Conservation (phyloP, 2,113 vertebrate genomes). For the Corythaeola cristata region DNA sequence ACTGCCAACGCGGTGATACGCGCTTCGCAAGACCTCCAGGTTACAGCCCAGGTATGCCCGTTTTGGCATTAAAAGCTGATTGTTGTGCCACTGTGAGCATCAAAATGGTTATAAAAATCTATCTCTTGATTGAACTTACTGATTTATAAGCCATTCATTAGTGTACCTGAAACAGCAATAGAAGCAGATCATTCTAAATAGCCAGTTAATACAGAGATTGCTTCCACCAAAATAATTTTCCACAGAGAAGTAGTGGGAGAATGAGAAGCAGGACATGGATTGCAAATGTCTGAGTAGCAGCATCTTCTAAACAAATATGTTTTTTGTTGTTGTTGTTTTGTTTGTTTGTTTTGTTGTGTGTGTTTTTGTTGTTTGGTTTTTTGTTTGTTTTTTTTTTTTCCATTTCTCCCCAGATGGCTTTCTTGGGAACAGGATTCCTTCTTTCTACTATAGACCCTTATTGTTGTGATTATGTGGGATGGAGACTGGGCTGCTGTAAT, state of each 20-base stretch:
- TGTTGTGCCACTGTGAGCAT: not conserved
- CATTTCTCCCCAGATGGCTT: not conserved
- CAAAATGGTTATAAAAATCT: not conserved
- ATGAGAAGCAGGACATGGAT: not conserved
- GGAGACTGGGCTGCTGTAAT: not conserved
- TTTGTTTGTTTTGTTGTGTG: no score
- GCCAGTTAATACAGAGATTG: not conserved
- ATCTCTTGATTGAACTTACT: not conserved
- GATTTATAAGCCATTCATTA: not conserved
- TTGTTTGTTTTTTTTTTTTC: no score
- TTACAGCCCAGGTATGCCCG: not conserved
- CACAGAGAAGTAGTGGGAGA: not conserved
- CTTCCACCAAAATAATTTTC: not conserved
- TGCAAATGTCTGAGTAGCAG: not conserved
- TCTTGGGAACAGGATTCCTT: not conserved
- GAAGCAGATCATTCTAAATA: not conserved
- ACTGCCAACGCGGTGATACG: accelerated
- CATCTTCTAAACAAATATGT: not conserved
- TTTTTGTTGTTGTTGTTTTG: no score
- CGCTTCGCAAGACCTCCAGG: not conserved
- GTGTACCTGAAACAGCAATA: not conserved
- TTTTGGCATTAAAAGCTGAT: not conserved
- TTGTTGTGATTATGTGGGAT: accelerated
- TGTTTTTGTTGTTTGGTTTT: no score
- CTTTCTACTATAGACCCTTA: not conserved